phyloP scores from a whole-genome alignment of 2,888 invertebrate genomes.

The Limenitis arthemis region DNA sequence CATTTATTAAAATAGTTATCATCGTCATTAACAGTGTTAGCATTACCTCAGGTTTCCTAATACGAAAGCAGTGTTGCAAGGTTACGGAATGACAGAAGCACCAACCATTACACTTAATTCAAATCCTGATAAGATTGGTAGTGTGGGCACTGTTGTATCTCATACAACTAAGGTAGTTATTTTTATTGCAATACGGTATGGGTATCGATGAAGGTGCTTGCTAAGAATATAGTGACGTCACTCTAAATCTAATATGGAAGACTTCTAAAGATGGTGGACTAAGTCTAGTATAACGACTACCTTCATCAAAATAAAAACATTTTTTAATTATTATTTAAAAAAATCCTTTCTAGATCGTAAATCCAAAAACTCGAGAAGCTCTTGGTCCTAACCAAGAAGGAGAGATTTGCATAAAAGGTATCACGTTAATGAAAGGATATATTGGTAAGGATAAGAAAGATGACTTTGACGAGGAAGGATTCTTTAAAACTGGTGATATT shows the following conservation, averaged over 20 bases:
- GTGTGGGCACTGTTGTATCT: constrained; percentile 36
- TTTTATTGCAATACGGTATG: no score
- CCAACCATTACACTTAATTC: constrained; percentile 31
- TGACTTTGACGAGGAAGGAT: constrained; percentile 85
- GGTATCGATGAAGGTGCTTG: no score
- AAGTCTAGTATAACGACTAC: no score
- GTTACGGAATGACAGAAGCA: constrained; percentile 52
- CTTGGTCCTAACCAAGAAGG: constrained; percentile 79
- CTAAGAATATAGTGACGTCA: no score
- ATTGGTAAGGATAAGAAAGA: constrained; percentile 52
- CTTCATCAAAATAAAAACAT: no score
- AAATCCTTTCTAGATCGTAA: constrained; percentile 49
- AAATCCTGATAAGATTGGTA: constrained; percentile 33
- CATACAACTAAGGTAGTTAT: constrained; percentile 42
- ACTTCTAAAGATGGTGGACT: no score
- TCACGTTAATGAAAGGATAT: constrained; percentile 86
- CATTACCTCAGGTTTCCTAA: no score
- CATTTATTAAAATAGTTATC: no score
- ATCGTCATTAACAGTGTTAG: no score
- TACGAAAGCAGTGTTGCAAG: constrained; percentile 36
- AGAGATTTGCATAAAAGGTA: constrained; percentile 86
- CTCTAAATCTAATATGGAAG: no score
- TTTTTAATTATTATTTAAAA: not conserved
- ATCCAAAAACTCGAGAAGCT: constrained; percentile 71
- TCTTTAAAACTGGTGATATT: constrained; percentile 75